A percentile compares a stretch with the other conserved stretches of the same genome.
phyloP scores from a whole-genome alignment of 2,113 vertebrate species.

The Ursus arctos region DNA sequence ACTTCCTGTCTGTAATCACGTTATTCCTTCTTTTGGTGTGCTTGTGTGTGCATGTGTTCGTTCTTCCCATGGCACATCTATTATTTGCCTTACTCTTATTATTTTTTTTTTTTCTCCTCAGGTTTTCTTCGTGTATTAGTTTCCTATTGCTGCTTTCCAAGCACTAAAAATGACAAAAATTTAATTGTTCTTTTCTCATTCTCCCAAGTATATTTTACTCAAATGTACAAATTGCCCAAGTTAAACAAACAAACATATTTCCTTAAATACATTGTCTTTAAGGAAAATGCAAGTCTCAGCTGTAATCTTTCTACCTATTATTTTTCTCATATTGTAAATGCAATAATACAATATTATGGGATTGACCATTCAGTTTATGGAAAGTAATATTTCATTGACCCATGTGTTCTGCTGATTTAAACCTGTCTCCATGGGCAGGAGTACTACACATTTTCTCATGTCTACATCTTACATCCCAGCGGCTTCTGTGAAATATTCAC shows the following conservation, averaged over 20 bases:
- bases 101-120: neutral
- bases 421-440: neutral
- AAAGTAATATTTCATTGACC: slow-evolving; percentile 32
- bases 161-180: neutral
- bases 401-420: slow-evolving; percentile 40
- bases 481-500: slow-evolving; percentile 1
- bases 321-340: neutral
- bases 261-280: neutral
- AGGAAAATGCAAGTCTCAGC: neutral
- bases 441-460: neutral
- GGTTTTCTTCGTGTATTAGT: neutral
- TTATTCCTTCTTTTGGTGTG: neutral
- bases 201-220: neutral
- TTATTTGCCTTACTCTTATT: neutral
- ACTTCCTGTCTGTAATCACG: neutral
- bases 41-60: neutral
- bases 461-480: neutral
- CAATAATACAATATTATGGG: neutral
- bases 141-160: neutral
- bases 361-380: slow-evolving; percentile 15
- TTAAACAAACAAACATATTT: neutral
- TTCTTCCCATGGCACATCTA: neutral
- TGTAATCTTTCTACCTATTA: neutral
- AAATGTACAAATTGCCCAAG: neutral
- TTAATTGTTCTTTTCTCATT: neutral